phyloP scores from a whole-genome alignment of 2,113 vertebrate genomes.

The Halichoeres trimaculatus region DNA sequence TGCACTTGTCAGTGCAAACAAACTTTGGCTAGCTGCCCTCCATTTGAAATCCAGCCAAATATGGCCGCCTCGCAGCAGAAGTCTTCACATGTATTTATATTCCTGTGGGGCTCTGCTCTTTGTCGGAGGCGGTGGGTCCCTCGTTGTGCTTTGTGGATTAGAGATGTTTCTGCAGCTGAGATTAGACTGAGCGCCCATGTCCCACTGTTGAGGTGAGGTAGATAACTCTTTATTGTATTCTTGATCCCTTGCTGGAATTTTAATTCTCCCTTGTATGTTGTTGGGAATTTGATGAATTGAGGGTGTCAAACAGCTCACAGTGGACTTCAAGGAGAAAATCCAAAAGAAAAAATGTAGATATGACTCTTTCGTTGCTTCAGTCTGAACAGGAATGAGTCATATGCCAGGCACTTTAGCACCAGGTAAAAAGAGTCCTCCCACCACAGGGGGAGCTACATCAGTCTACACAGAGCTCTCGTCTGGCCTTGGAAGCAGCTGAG shows the following conservation, averaged over 20 bases:
- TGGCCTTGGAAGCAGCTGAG: constrained; percentile 89
- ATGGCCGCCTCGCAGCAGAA: constrained; percentile 17
- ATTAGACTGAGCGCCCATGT: constrained; percentile 36
- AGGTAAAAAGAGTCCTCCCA: constrained; percentile 49
- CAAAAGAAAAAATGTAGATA: constrained; percentile 20
- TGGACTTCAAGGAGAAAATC: constrained; percentile 30
- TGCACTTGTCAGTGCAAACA: constrained; percentile 59
- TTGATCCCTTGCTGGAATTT: constrained; percentile 17
- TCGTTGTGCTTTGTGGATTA: constrained; percentile 33
- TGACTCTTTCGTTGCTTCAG: constrained; percentile 48
- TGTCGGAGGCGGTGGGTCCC: constrained; percentile 10
- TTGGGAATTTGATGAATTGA: constrained; percentile 30
- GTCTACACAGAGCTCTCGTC: constrained; percentile 95
- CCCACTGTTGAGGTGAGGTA: constrained; percentile 70
- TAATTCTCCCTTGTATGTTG: constrained; percentile 15
- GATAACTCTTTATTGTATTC: constrained; percentile 42
- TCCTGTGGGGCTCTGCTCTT: constrained; percentile 26
- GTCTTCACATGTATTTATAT: constrained; percentile 44
- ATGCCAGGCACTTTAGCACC: constrained; percentile 63
- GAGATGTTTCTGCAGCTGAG: constrained; percentile 2
- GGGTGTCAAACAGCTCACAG: constrained; percentile 13
- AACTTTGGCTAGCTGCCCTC: constrained; percentile 69
- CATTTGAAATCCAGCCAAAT: constrained; percentile 35
- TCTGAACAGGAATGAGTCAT: constrained; percentile 35
- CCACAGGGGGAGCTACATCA: constrained; percentile 45